phyloP scores from a whole-genome alignment of 2,113 vertebrate species.

The Andinoacara biseriatus region DNA sequence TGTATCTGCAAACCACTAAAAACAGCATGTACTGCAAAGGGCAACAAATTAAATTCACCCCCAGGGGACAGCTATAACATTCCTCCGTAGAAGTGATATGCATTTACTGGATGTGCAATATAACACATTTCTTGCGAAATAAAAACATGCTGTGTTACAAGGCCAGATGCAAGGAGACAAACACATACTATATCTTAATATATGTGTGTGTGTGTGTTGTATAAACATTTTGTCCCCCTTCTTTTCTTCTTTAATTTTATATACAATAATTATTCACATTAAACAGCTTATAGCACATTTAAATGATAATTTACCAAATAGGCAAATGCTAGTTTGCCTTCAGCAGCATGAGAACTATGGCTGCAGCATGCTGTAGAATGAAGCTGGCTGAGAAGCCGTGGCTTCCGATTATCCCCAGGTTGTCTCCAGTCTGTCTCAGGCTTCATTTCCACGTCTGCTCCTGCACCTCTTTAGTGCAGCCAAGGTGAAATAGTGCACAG shows the following conservation, averaged over 20 bases:
- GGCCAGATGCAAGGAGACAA: constrained; percentile 51
- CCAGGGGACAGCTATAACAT: constrained; percentile 60
- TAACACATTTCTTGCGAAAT: constrained; percentile 63
- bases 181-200: not conserved
- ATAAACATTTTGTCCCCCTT: not conserved
- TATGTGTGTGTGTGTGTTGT: not conserved
- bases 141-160: constrained; percentile 44
- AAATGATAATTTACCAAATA: not conserved
- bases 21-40: constrained; percentile 67
- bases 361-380: not conserved
- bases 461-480: constrained; percentile 46
- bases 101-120: constrained; percentile 57
- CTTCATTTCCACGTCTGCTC: constrained; percentile 28
- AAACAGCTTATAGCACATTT: not conserved
- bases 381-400: not conserved
- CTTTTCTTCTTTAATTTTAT: not conserved
- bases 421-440: constrained; percentile 17
- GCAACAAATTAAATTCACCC: constrained; percentile 69
- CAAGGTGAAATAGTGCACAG: constrained; percentile 50
- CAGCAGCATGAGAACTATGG: not conserved
- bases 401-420: constrained; percentile 28
- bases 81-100: constrained; percentile 54
- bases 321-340: not conserved
- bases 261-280: not conserved
- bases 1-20: constrained; percentile 64